Evolutionary conservation across 2,888 invertebrate species (phyloP), one percentile per base, ranked within the genome.

Genomic region (Callimorpha dominula): DNA sequence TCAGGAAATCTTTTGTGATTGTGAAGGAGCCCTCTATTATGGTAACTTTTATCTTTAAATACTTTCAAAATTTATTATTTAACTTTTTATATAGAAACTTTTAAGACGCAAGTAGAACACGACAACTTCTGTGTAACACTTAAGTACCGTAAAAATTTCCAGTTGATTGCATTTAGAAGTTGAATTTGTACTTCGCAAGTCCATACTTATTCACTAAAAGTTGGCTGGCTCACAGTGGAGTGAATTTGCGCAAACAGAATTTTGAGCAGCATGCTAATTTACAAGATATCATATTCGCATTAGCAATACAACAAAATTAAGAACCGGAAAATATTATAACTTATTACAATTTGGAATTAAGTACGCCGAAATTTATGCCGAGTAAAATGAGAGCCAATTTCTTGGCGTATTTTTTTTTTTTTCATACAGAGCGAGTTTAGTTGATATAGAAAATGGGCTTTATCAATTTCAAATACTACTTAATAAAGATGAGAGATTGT

Each of bases 111-210:
- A 70, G 54, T 54, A n/a, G 49, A 73, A 42, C 11, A 62, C 42
- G 49, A 52, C 66, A 71, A 70, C 52, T 68, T 54, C 65, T 69
- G 67, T 70, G 60, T 73, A 76, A 73, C 69, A 76, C 73, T 75
- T 75, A 81, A 77, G 68, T 72, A 75, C 76, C 63, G 78, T 73
- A 81, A 80, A 82, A 85, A 82, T 75, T 78, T 84, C 66, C 77
- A 84, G 79, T 82, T 87, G 86, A 89, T 88, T 87, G 85, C 87
- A 85, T 86, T 86, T 81, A 83, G 80, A 88, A 86, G 85, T 87
- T 84, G 80, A 81, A 86, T 87, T 86, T 84, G 77, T 86, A 82
- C 75, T 86, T 87, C 86, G 76, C 82, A 79, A 81, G 75, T 76
- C 78, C 71, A 75, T 75, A 84, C 82, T 85, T 86, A 83, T 83